Percentiles rank a stretch among this genome's conserved stretches.
Conservation (phyloP, 2,797 vertebrate genomes). For the Crocidura indochinensis region DNA sequence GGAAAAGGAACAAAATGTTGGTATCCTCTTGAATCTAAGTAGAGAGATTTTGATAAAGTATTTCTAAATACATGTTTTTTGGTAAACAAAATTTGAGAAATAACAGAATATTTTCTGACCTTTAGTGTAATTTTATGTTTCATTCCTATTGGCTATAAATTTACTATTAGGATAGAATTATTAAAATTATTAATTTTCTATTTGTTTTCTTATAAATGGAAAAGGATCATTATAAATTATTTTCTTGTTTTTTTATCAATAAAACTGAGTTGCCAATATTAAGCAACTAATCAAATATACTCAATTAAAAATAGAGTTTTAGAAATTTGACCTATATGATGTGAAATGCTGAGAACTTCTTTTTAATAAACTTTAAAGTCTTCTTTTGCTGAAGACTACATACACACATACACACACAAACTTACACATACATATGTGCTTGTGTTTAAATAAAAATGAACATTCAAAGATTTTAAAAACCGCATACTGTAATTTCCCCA, state of each 20-base stretch:
- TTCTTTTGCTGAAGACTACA: constrained; percentile 76
- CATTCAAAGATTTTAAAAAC: constrained; percentile 73
- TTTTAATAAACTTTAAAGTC: constrained; percentile 47
- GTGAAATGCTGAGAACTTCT: constrained; percentile 33
- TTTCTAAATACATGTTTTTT: constrained; percentile 78
- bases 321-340: background rate
- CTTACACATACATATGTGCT: background rate
- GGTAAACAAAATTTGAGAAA: constrained; percentile 75
- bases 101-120: constrained; percentile 64
- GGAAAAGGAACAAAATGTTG: constrained; percentile 80
- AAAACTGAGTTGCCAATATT: constrained; percentile 54
- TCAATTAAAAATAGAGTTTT: constrained; percentile 33
- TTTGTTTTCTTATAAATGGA: background rate
- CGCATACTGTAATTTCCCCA: constrained; percentile 83
- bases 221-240: background rate
- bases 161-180: background rate
- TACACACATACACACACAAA: too few species aligned
- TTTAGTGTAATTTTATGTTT: background rate
- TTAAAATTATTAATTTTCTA: constrained; percentile 13
- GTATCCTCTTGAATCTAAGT: constrained; percentile 81
- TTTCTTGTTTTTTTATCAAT: constrained; percentile 16
- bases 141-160: background rate
- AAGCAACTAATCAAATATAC: background rate
- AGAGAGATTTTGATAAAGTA: constrained; percentile 78
- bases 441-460: constrained; percentile 81